Base-by-base conservation (phyloP, 2,797 vertebrate species). In the Nyctibius grandis region DNA sequence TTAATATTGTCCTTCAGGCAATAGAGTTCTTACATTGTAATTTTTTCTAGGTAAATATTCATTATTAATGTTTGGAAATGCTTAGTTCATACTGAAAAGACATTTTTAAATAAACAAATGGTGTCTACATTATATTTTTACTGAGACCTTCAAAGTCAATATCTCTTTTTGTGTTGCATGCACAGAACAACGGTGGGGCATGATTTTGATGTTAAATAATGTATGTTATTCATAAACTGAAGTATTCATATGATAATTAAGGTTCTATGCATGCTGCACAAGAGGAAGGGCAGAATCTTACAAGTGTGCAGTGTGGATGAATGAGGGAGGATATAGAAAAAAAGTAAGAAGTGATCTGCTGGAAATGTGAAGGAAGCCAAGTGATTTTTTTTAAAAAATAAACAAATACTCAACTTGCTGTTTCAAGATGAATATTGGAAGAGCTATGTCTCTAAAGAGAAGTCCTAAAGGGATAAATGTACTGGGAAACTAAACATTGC, bases 1-100 rank as follows among this genome's bases (percentile, higher is more conserved):
- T 98, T 97, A 97, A 96, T 96, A 94, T 94, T 83, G 63, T 96
- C 95, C 95, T 97, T 95, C 83, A 96, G 92, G 93, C 94, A 97
- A 95, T 40, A 69, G 50, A 92, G 65, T 94, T 95, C 60, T 92
- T 95, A 88, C 91, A 93, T 50, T 77, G 68, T 94, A 86, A 73
- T 88, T 65, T 95, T 87, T 88, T 61, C 88, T 94, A 92, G 75
- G 85, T 95, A 97, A 97, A 97, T 89, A 97, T 94, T 89, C 95
- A 92, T 97, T 95, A 96, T 93, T 97, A 97, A 97, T 95, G 89
- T 96, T 95, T 96, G 85, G 76, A 87, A 90, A 83, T 94, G 76
- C 86, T 97, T 94, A 81, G 91, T 90, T 76, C 83, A 50, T 78
- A 78, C 44, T 82, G 85, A 96, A 91, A 96, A 93, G 88, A 64